These are phyloP conservation scores for Indri indri DNA, from an alignment of 2,113 vertebrate genomes.

Conservation along the genomic window DNA sequence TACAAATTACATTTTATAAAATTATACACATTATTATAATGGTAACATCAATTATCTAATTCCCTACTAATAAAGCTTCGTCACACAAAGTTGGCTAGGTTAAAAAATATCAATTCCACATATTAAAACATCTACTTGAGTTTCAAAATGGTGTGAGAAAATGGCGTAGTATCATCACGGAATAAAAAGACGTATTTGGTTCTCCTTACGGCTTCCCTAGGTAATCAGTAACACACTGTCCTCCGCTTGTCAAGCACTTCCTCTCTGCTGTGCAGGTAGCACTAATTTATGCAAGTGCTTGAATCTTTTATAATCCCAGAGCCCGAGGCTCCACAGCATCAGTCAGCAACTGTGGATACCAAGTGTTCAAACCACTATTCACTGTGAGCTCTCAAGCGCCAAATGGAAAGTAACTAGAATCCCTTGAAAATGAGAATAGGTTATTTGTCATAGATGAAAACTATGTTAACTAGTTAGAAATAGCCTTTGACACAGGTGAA, in stretches of 20 bases:
- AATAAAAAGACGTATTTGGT: too few species aligned
- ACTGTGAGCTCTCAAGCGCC: neutral
- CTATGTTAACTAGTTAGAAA: neutral
- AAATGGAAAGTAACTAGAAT: neutral
- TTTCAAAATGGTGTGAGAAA: neutral
- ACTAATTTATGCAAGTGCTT: too few species aligned
- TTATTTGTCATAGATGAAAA: neutral
- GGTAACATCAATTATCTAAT: neutral
- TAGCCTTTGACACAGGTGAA: neutral
- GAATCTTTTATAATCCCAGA: neutral
- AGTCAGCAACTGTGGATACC: neutral
- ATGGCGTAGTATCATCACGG: too few species aligned
- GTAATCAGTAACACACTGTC: rapidly evolving
- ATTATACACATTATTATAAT: neutral
- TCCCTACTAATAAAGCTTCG: neutral
- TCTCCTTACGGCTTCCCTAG: too few species aligned
- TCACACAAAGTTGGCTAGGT: neutral
- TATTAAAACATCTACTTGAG: neutral
- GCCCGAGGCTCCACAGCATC: too few species aligned
- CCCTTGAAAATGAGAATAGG: neutral
- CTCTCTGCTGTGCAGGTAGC: too few species aligned
- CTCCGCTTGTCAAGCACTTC: rapidly evolving
- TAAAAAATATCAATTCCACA: neutral
- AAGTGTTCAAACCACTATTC: neutral
- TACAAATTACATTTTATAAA: neutral